Base-by-base conservation (phyloP, 2,888 invertebrate species). In the Cephus runcator region DNA sequence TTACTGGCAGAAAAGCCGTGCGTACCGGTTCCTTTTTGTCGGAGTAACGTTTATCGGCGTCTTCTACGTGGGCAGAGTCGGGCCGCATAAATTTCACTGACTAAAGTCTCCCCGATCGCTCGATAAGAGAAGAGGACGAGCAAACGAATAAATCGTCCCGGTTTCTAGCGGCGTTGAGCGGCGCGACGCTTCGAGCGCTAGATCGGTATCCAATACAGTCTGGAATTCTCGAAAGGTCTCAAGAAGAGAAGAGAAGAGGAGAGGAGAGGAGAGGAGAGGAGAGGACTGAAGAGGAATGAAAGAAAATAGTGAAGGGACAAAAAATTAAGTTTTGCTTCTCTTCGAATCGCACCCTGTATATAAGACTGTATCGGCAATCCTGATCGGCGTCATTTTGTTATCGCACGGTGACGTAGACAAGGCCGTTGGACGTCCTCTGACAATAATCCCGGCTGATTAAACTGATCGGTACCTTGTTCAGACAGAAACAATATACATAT, bases 391-490 rank as follows among this genome's bases (percentile, higher is more conserved):
- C 74, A 79, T 81, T 77, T 80, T 76, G 82, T 86, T 87, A 87
- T 87, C 87, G 80, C 79, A 77, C 69, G 76, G 69, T 84, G 83
- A 85, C 83, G 83, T 82, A 75, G 79, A 81, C 85, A 87, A 87
- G 87, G 87, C 81, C 86, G 86, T 79, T 75, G 79, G 75, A 81
- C 85, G 86, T 83, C 84, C 86, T 86, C 84, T 56, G 23, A 56
- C 56, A 56, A 56, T 56, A 56, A 56, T 56, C 56, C 56, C 56
- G 56, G 23, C 56, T 56, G 56, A 56, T 56, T 23, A 56, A 56
- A 56, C 56, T 0, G 9, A 56, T 56, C 9, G 56, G 23, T 1
- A 23, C 56, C 2, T 1, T 23, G 23, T 56, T 36, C 12, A 12
- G 35, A 15, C 56, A 9, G 0, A 23, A 56, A 6, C 23, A 6